Evolutionary conservation across 2,113 vertebrate species (phyloP), one percentile per base, ranked within the genome.

Genomic region (Myrmophylax atrothorax): DNA sequence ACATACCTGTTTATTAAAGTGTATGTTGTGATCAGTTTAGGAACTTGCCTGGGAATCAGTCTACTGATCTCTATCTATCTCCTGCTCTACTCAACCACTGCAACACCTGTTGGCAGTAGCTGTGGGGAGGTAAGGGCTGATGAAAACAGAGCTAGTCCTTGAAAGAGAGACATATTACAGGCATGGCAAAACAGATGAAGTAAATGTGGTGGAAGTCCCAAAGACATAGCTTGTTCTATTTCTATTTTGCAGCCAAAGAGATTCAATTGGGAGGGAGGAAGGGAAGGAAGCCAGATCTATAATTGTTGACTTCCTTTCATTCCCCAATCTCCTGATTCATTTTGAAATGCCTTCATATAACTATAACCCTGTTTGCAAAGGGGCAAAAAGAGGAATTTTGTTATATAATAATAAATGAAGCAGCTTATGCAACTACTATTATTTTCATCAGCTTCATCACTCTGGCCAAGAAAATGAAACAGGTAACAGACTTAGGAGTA

Each of bases 261-360:
- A 50, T 46, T 74, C 8, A 83, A 0, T 31, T 38, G 4, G 3
- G 16, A 53, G 3, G 24, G 20, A 42, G 40, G 20, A 47, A 80
- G 22, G 12, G 24, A 82, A 89, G 52, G 52, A 73, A 85, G 12
- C 1, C 40, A 56, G 18, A 52, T 59, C 52, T 91, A 7, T 58
- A 73, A 55, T 14, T 68, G 26, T 9, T 6, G 0, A 53, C 18
- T 81, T 83, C 60, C 29, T n/a, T 82, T 94, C 44, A 63, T 74
- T 28, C 55, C 25, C 13, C 38, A 70, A 8, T 46, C 42, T 67
- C 59, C 90, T 78, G n/a, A 73, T 80, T 94, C 0, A 49, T 88
- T 95, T 88, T 86, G 19, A 70, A 93, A 88, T 78, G 50, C 59
- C 50, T 90, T 70, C 80, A 50, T 86, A 77, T 40, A 86, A 56